Evolutionary conservation across 2,888 invertebrate genomes (phyloP), one percentile per base, ranked within the genome.

Genomic region (Acanthopleura granulata): DNA sequence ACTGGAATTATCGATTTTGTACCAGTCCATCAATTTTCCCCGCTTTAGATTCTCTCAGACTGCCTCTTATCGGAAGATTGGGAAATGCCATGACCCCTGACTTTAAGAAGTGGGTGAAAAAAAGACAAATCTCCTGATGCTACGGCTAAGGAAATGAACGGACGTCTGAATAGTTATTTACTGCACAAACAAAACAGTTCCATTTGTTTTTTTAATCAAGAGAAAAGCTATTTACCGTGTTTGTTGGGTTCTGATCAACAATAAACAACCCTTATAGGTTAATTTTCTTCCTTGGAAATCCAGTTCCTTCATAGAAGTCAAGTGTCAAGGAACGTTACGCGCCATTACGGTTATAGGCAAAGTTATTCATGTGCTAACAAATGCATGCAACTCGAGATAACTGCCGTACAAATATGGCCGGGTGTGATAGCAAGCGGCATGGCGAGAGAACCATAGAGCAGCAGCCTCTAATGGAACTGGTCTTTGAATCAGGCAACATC

Each of bases 1-100:
- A 57, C 22, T 57, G 57, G 57, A 57, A 57, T 57, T 57, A 57
- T 57, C 57, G 57, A 57, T 57, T 57, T 57, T 57, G n/a, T 57
- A 22, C 57, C 22, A 57, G 57, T 57, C 57, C 57, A 57, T 57
- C 57, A 57, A 57, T 57, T 57, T 57, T 57, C 57, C 57, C 57
- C 22, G 57, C 57, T 57, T 57, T 57, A 57, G 57, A n/a, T 57
- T 57, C 57, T 57, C 57, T n/a, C 57, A 18, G 57, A 57, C 57
- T 57, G 57, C 57, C 57, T 57, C 57, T 57, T 57, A 57, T 57
- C 57, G 57, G 57, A 22, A 22, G 57, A 18, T 57, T 57, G 57
- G 57, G 57, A 57, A 57, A 57, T 57, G 57, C 22, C 57, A 57
- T 22, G 57, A 57, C 57, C 57, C 57, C 57, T 57, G 57, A 57